phyloP scores from a whole-genome alignment of 2,113 vertebrate genomes.

The Phyllostomus discolor region DNA sequence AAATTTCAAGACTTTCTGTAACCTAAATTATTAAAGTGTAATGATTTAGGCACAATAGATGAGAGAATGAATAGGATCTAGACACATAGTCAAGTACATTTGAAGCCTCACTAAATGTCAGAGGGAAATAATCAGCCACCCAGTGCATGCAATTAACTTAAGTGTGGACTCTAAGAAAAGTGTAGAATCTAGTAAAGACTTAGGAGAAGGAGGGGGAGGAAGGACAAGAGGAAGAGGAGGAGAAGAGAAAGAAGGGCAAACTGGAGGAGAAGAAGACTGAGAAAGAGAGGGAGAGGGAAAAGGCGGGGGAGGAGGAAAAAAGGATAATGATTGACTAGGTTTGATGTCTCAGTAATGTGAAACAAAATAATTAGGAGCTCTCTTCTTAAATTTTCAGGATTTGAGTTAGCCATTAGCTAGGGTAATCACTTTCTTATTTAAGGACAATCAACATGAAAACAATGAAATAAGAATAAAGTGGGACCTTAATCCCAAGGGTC shows the following conservation, averaged over 20 bases:
- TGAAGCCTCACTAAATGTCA: background rate
- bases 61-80: background rate
- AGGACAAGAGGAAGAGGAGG: background rate
- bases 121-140: background rate
- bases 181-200: background rate
- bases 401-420: background rate
- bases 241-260: background rate
- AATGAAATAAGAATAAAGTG: background rate
- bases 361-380: background rate
- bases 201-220: background rate
- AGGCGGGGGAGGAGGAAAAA: background rate
- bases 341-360: background rate
- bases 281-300: background rate
- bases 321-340: background rate
- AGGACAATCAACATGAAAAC: background rate
- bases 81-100: background rate
- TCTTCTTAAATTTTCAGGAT: background rate
- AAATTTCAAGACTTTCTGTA: background rate
- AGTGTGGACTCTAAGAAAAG: background rate
- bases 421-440: background rate
- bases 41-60: background rate
- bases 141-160: background rate
- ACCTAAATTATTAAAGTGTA: background rate
- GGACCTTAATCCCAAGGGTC: background rate
- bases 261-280: background rate